Evolutionary conservation across 2,797 vertebrate species (phyloP), one percentile per base, ranked within the genome.

Genomic region (Acropternis orthonyx): DNA sequence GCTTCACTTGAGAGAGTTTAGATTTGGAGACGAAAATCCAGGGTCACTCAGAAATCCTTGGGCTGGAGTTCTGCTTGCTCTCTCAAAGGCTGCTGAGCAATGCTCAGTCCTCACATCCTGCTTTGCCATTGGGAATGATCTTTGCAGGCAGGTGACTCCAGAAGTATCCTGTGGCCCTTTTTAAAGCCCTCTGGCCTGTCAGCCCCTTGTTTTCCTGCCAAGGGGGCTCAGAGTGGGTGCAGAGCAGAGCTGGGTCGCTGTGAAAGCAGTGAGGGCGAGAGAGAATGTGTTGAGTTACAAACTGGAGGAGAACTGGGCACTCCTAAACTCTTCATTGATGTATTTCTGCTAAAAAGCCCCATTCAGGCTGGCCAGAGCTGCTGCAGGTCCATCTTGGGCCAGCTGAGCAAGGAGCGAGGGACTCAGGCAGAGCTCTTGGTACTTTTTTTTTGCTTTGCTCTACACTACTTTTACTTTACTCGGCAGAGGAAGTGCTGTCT

Each of bases 401-500:
- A 34, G 67, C 63, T 56, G 85, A 77, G 56, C 32, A 12, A 44
- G 5, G 55, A 28, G 21, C 4, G 5, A 3, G 39, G 46, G n/a
- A 30, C 17, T 34, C 2, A 19, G 63, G 63, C 63, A 91, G 71
- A 56, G 74, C 48, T 67, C 20, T 3, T 15, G 28, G 74, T 34
- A 52, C 55, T 66, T 44, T 49, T 49, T n/a, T 17, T 71, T 61
- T 37, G 58, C 37, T 61, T 61, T 80, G 67, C 76, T 81, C 36
- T 51, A 14, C 73, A 14, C 36, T 37, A 39, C 89, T 67, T 44
- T 37, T 21, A 3, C 44, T 86, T 85, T 28, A 7, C 56, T 65
- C 2, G 1, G 41, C 30, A 86, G 87, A 82, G 86, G 95, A 97
- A 94, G 88, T 72, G 30, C 65, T 85, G 75, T 85, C 84, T 95